Conservation (phyloP, 2,113 vertebrate genomes). For the Myotis yumanensis region DNA sequence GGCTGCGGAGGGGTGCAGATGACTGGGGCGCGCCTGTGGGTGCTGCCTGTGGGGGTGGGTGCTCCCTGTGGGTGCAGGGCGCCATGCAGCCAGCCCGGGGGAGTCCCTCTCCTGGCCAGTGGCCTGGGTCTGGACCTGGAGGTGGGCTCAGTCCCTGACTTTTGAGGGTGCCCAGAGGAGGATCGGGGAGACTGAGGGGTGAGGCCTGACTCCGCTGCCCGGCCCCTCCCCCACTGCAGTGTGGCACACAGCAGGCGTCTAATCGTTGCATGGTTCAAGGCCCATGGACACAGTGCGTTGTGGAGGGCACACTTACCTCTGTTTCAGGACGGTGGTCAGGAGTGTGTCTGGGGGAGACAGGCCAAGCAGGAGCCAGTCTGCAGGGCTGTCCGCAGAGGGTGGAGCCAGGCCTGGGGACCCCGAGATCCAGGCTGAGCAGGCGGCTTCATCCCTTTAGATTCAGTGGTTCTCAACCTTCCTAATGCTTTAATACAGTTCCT, state of each 20-base stretch:
- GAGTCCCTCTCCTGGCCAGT: neutral
- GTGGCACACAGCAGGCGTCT: neutral
- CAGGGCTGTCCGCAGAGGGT: neutral
- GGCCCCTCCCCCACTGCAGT: fast-evolving
- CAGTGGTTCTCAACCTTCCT: too few species aligned
- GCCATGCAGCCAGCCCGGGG: fast-evolving
- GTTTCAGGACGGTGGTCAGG: neutral
- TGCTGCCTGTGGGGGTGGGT: too few species aligned
- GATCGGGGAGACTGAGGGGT: neutral
- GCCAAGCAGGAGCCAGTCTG: neutral
- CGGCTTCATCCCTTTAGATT: neutral
- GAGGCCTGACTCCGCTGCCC: neutral
- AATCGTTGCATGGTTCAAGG: neutral
- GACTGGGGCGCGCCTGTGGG: neutral
- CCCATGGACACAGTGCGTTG: fast-evolving
- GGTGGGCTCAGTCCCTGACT: neutral
- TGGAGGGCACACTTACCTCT: neutral
- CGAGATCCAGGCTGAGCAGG: neutral
- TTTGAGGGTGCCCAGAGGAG: neutral
- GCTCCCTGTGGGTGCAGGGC: neutral
- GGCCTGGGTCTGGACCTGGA: neutral
- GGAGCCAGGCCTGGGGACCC: neutral
- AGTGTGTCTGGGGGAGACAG: neutral
- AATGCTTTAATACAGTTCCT: too few species aligned
- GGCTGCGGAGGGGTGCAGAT: neutral